Base-by-base conservation (phyloP, 1,140 invertebrate genomes). In the Plectrocnemia conspersa region DNA sequence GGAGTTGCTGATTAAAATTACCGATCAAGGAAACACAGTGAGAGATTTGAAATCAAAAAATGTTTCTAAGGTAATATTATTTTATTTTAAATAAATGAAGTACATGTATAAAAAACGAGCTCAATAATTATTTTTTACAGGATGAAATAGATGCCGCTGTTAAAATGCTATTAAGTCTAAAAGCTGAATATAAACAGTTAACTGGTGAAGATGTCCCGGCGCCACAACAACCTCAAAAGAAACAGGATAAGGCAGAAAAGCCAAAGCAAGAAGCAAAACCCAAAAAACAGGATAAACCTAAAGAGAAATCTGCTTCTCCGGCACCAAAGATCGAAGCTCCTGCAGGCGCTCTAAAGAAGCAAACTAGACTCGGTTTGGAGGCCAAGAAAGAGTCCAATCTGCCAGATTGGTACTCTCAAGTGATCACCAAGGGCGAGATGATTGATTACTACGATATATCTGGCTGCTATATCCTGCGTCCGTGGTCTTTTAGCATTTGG, bases 361-460 rank as follows among this genome's bases (percentile, higher is more conserved):
- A 92, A 67, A 97, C 94, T 0, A 81, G 93, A 45, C 75, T 99
- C 4, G 95, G 97, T 19, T 69, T 99, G 21, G 96, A 98, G 71
- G 90, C 85, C 0, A 89, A 81, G 48, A 99, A 99, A 71, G 83
- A 87, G 65, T 93, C 94, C 32, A 93, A 97, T 70, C 75, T 99
- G 5, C 79, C 94, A 0, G 95, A 99, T 55, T 99, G 97, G 97
- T 99, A 98, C 72, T 93, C 93, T 1, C 94, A 99, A 78, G 90
- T 98, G 1, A 93, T 99, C 48, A 97, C 92, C 0, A 99, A 99
- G 76, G 88, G 93, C 54, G 93, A 98, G 76, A 82, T 99, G 83
- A 98, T 99, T 29, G 97, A 99, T 70, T 99, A 99, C 72, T 99
- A 99, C 66, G 96, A 99, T 70, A 92, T 99, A 4, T 97, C 93